A percentile compares a stretch with the other conserved stretches of the same genome.
These are phyloP conservation scores for Poeciliopsis occidentalis DNA, from an alignment of 2,113 vertebrate species.

Conservation along the genomic window DNA sequence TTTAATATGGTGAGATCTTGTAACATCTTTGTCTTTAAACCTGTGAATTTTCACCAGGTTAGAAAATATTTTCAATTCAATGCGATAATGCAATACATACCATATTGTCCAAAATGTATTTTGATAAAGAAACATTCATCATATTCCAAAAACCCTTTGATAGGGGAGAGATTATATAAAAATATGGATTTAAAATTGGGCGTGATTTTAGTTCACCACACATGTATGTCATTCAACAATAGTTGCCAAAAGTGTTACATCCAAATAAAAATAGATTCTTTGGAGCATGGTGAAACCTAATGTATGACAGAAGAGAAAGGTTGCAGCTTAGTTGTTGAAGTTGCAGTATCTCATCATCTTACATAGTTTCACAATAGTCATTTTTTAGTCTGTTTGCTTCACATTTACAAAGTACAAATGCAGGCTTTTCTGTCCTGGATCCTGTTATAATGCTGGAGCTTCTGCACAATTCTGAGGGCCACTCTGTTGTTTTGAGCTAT, in stretches of 20 bases:
- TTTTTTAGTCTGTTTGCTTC: conserved; percentile 23
- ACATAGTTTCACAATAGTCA: neutral
- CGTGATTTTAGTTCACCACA: neutral
- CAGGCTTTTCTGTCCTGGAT: conserved; percentile 44
- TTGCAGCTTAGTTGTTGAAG: neutral
- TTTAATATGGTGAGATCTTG: no score
- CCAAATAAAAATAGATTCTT: neutral
- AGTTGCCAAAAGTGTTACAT: neutral
- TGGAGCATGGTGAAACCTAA: neutral
- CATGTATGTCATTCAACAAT: neutral
- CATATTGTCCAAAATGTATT: no score
- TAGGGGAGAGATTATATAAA: neutral
- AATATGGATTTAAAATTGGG: neutral
- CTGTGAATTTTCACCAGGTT: neutral
- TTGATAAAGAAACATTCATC: neutral
- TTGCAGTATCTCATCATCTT: neutral
- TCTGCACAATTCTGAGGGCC: conserved; percentile 65
- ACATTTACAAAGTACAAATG: conserved; percentile 6
- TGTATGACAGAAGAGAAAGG: neutral
- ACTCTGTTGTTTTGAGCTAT: conserved; percentile 73
- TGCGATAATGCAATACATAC: no score
- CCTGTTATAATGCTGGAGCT: conserved; percentile 59
- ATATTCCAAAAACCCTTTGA: neutral
- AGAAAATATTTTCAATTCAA: neutral
- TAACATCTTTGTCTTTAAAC: neutral